These are phyloP conservation scores for Chymomyza procnemis DNA, from an alignment of 2,888 invertebrate species.

Conservation along the genomic window DNA sequence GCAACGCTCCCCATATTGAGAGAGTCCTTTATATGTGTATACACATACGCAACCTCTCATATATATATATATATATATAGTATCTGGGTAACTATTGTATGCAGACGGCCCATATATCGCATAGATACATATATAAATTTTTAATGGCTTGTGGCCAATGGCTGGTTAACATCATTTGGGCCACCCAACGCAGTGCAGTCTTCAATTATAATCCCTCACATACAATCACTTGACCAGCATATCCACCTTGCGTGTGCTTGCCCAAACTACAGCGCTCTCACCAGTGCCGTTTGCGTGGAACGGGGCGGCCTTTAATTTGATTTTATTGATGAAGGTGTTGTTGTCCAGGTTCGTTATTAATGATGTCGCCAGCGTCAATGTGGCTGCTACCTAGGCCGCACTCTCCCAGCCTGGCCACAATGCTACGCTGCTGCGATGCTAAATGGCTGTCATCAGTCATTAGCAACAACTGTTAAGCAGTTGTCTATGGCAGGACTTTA, in stretches of 20 bases:
- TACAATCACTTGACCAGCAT: background rate
- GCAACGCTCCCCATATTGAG: background rate
- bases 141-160: slow-evolving; percentile 55
- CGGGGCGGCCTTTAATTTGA: slow-evolving; percentile 57
- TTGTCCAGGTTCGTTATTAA: slow-evolving; percentile 46
- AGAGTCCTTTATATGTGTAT: background rate
- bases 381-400: background rate
- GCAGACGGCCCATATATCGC: slow-evolving; percentile 6
- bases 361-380: slow-evolving; percentile 29
- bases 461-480: slow-evolving; percentile 58
- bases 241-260: background rate
- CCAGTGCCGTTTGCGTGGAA: too few species aligned
- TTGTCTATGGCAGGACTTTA: slow-evolving; percentile 48
- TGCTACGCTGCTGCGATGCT: slow-evolving; percentile 32
- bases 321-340: slow-evolving; percentile 58
- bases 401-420: background rate
- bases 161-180: slow-evolving; percentile 44
- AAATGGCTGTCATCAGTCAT: slow-evolving; percentile 70
- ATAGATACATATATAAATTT: slow-evolving; percentile 35
- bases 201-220: slow-evolving; percentile 33
- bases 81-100: slow-evolving; percentile 19
- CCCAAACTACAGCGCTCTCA: background rate
- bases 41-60: too few species aligned
- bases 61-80: background rate
- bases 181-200: slow-evolving; percentile 13